Evolutionary conservation across 2,113 vertebrate species (phyloP), one percentile per base, ranked within the genome.

Genomic region (Engraulis encrasicolus): DNA sequence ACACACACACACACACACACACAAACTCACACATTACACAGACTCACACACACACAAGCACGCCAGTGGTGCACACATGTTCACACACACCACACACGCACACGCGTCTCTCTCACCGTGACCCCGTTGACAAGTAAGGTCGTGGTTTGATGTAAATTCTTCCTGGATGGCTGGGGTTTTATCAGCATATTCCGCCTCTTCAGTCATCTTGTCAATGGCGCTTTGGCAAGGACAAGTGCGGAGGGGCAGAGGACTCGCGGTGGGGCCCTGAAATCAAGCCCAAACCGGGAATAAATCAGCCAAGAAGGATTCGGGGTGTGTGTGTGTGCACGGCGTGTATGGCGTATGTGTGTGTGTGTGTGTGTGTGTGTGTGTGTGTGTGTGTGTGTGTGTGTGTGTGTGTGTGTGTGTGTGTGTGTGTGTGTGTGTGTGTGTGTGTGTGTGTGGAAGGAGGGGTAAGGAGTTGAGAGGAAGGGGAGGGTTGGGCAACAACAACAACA

Each of bases 181-280:
- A 94, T 94, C 94, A 93, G 93, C 94, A 93, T 93, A 93, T 92
- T 93, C 89, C 90, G 89, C 90, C 93, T 94, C 94, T 85, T 94
- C 94, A 84, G 92, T 94, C 92, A 94, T 92, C 90, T 91, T 90
- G 91, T 95, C 93, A 90, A 92, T 92, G 93, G 91, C 87, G 45
- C 37, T 93, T 88, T 89, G 94, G 94, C 95, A 96, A 94, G 94
- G 94, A 94, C 95, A 96, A 91, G 86, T 78, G 92, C 89, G 85
- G 88, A 85, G 89, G 92, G 92, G 90, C 91, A 91, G 82, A 88
- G 85, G 89, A 81, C 86, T 85, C 81, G 88, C 90, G 87, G 90
- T 86, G 87, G 85, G 88, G 88, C 89, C 92, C 95, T 95, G 92
- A 86, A 91, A 92, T 86, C 89, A 88, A 92, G 86, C 87, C 89